These are phyloP conservation scores for Pseudopipra pipra DNA, from an alignment of 2,113 vertebrate genomes.

Conservation along the genomic window DNA sequence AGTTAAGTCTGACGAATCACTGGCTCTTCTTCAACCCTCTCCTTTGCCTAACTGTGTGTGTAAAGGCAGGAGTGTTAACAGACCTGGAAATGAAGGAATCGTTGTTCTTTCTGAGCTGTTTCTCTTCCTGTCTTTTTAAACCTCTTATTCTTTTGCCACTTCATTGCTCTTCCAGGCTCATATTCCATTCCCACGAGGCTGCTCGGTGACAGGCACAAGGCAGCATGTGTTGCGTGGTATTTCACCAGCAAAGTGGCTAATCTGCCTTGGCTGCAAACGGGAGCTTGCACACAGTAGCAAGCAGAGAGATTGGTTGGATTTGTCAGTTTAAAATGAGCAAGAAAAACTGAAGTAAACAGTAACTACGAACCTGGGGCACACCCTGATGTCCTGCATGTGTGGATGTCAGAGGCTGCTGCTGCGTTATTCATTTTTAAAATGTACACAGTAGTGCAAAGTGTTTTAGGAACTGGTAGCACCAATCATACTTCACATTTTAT, in stretches of 20 bases:
- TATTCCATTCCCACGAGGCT: conserved; percentile 52
- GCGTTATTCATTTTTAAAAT: neutral
- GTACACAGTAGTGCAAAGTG: neutral
- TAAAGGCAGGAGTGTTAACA: neutral
- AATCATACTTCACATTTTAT: neutral
- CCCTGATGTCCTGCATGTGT: fast-evolving
- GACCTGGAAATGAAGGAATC: neutral
- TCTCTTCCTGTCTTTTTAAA: conserved; percentile 34
- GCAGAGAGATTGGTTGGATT: neutral
- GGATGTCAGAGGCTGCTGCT: neutral
- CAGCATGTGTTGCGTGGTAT: conserved; percentile 32
- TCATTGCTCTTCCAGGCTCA: conserved; percentile 23
- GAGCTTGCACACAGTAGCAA: neutral
- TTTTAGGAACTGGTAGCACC: neutral
- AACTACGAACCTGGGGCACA: neutral
- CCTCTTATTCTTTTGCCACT: conserved; percentile 24
- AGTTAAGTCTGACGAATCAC: neutral
- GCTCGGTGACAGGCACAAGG: conserved; percentile 59
- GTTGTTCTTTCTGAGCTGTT: neutral
- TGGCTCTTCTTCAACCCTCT: neutral
- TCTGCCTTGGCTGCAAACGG: neutral
- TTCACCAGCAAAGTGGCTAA: conserved; percentile 47
- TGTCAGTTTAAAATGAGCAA: neutral
- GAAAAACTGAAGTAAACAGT: neutral
- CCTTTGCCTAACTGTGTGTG: fast-evolving